Base-by-base conservation (phyloP, 1,140 invertebrate genomes). In the Nixonia krombeini region DNA sequence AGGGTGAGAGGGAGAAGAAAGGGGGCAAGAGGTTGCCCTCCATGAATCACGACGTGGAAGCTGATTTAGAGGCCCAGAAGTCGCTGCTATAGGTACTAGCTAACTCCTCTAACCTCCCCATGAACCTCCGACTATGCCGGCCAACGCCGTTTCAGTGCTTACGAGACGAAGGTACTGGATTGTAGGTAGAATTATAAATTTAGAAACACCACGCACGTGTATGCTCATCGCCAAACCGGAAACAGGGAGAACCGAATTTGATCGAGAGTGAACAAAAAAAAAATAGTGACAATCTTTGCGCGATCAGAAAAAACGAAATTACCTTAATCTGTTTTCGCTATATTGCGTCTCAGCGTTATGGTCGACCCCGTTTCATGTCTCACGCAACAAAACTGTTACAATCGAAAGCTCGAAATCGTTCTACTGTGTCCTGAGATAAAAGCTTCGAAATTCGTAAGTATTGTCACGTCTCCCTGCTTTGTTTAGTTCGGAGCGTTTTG, bases 61-160 rank as follows among this genome's bases (percentile, higher is more conserved):
- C 80, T 85, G 83, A 85, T 83, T 85, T 85, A 85, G 78, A 77
- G 73, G 81, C 78, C 68, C 76, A 79, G 78, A 77, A 83, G 78
- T 83, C 79, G 71, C 67, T 69, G 68, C 70, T 79, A 78, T 80
- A 80, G 72, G 73, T 81, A 76, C 70, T 79, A 71, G 71, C 69
- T 68, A 73, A 69, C 73, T 78, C 64, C 74, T 71, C 70, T 78
- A 79, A 74, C 78, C 73, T 75, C 70, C 69, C 64, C 68, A 67
- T 67, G 74, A 77, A 82, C 73, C 62, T 57, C 50, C 51, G 49
- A 59, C 71, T 76, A 56, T n/a, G n/a, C n/a, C n/a, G n/a, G n/a
- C n/a, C n/a, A n/a, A n/a, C 70, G 61, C 52, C 73, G 61, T 72
- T 65, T 52, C 65, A 42, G 70, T 51, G 23, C 42, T 45, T 45